Percentiles rank a stretch among this genome's conserved stretches.
Evolutionary conservation across 2,797 vertebrate genomes (phyloP).

Genomic region (Leptoclinus maculatus): DNA sequence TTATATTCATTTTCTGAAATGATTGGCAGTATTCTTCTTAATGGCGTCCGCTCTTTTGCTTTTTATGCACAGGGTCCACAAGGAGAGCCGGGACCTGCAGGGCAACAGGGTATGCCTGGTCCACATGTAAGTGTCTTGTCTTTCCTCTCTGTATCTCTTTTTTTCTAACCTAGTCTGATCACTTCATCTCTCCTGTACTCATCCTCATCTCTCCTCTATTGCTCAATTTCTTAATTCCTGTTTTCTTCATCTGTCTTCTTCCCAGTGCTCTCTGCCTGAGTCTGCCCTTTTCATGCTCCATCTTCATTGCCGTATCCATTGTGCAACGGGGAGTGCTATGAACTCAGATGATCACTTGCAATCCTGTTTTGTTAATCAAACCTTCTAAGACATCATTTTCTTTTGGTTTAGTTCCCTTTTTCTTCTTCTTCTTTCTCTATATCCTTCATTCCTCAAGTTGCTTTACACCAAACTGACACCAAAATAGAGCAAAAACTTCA

Average conservation of each 20-base stretch:
- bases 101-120: conserved; percentile 94
- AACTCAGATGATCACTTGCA: conserved; percentile 15
- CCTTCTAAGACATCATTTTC: conserved; percentile 9
- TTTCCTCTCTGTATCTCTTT: conserved; percentile 8
- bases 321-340: conserved; percentile 4
- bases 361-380: conserved; percentile 54
- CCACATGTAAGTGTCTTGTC: conserved; percentile 87
- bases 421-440: neutral
- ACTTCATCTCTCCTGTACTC: neutral
- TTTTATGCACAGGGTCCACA: conserved; percentile 88
- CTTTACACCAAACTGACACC: conserved; percentile 10
- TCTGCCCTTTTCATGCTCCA: conserved; percentile 19
- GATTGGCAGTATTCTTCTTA: neutral
- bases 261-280: neutral
- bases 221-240: neutral
- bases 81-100: conserved; percentile 92
- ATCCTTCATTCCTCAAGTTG: conserved; percentile 3
- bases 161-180: conserved; percentile 5
- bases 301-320: conserved; percentile 9
- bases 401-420: neutral
- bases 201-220: conserved; percentile 2
- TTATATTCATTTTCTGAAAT: neutral
- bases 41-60: conserved; percentile 15
- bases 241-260: conserved; percentile 11
- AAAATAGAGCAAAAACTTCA: conserved; percentile 16